phyloP scores from a whole-genome alignment of 2,113 vertebrate genomes.

The Ivindomyrus marchei region DNA sequence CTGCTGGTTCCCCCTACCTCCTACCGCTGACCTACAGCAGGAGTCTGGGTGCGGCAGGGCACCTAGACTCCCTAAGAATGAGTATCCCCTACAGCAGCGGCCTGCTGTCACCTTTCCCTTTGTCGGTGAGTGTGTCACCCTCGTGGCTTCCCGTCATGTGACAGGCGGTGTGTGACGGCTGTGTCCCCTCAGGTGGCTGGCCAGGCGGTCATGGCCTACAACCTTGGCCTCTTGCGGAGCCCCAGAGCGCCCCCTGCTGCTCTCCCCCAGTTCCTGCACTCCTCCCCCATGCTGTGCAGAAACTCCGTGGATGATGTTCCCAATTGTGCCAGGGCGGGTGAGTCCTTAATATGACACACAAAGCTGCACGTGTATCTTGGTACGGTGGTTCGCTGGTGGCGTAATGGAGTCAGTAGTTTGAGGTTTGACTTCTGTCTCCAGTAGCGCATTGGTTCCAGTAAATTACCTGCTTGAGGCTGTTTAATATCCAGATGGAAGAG shows the following conservation, averaged over 20 bases:
- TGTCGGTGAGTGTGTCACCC: not conserved
- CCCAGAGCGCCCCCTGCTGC: not conserved
- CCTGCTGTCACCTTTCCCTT: not conserved
- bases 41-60: not conserved
- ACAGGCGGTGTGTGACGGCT: not conserved
- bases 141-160: not conserved
- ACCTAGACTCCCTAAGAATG: not conserved
- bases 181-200: not conserved
- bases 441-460: not conserved
- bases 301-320: not conserved
- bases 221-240: conserved; percentile 13
- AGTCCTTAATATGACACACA: not conserved
- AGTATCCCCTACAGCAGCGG: not conserved
- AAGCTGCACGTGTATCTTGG: not conserved
- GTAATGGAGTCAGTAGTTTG: not conserved
- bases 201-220: conserved; percentile 18
- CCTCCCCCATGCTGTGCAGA: not conserved
- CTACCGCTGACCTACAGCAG: not conserved
- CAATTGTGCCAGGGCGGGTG: conserved; percentile 17
- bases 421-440: not conserved
- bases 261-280: not conserved
- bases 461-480: not conserved
- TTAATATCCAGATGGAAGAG: not conserved
- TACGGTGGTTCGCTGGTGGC: not conserved
- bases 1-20: not conserved